phyloP scores from a whole-genome alignment of 2,888 invertebrate genomes.

The Drosophila tanythrix region DNA sequence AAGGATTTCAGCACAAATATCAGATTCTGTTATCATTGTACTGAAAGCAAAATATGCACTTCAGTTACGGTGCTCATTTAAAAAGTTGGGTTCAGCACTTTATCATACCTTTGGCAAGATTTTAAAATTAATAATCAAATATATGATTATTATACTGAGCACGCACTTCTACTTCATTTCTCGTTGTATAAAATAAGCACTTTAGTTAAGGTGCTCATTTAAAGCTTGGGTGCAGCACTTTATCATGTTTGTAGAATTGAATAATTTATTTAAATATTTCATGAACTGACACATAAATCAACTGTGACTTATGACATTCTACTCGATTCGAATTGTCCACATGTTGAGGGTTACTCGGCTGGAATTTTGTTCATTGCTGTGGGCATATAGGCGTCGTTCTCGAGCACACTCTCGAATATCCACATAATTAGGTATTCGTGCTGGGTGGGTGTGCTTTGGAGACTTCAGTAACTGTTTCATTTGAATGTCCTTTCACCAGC shows the following conservation, averaged over 20 bases:
- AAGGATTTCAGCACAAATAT: background rate
- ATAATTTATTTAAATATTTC: conserved; percentile 1
- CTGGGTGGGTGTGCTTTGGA: background rate
- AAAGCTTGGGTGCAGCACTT: background rate
- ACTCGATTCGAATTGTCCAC: background rate
- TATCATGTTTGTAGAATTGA: background rate
- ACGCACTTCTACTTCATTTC: background rate
- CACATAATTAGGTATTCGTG: conserved; percentile 22
- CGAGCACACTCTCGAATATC: background rate
- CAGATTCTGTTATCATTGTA: background rate
- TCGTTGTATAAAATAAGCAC: background rate
- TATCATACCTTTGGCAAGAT: background rate
- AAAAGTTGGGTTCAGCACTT: background rate
- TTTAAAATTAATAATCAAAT: background rate
- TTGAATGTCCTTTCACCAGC: conserved; percentile 36
- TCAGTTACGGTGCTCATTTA: background rate
- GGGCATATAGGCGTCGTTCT: conserved; percentile 1
- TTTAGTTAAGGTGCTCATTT: background rate
- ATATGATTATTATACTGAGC: too few relatives aligned
- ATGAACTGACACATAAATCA: conserved; percentile 2
- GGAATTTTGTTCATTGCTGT: background rate
- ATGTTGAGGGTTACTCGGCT: too few relatives aligned
- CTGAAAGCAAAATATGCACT: background rate
- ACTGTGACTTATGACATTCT: conserved; percentile 2
- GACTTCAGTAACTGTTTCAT: conserved; percentile 19